phyloP scores from a whole-genome alignment of 2,888 invertebrate species.

The Craniophora ligustri region DNA sequence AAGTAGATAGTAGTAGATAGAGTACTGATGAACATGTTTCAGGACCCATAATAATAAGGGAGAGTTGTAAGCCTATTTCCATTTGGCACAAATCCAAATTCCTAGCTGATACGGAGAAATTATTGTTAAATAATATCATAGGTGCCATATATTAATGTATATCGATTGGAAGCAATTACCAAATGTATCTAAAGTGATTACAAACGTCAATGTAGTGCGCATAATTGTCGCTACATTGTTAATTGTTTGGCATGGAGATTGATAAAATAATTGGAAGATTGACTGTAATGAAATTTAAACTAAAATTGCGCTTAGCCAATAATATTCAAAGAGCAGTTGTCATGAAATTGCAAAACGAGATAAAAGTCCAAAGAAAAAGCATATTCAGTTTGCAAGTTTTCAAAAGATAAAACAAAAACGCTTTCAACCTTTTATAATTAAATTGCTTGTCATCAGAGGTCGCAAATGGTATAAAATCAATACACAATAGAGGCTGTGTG shows the following conservation, averaged over 20 bases:
- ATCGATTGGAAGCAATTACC: conserved; percentile 24
- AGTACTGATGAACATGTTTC: no score
- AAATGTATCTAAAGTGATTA: no score
- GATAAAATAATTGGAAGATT: conserved; percentile 22
- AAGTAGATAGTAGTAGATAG: no score
- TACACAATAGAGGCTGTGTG: conserved; percentile 29
- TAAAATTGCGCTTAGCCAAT: conserved; percentile 5
- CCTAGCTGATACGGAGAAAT: no score
- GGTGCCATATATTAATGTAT: conserved; percentile 21
- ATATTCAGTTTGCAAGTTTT: no score
- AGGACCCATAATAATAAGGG: no score
- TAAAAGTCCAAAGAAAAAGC: conserved; percentile 1
- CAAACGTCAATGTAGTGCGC: no score
- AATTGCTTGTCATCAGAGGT: conserved; percentile 10
- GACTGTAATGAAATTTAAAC: conserved; percentile 14
- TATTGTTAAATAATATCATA: conserved; percentile 21
- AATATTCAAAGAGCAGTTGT: conserved; percentile 21
- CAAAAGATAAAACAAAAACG: no score
- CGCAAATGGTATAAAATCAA: conserved; percentile 33
- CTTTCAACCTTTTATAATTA: conserved; percentile 9
- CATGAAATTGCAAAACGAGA: conserved; percentile 16
- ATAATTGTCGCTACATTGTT: no score
- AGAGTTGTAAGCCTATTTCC: no score
- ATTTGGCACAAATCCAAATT: no score
- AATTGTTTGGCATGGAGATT: conserved; percentile 17